Conservation (phyloP, 2,888 invertebrate genomes). For the Junonia oenone region DNA sequence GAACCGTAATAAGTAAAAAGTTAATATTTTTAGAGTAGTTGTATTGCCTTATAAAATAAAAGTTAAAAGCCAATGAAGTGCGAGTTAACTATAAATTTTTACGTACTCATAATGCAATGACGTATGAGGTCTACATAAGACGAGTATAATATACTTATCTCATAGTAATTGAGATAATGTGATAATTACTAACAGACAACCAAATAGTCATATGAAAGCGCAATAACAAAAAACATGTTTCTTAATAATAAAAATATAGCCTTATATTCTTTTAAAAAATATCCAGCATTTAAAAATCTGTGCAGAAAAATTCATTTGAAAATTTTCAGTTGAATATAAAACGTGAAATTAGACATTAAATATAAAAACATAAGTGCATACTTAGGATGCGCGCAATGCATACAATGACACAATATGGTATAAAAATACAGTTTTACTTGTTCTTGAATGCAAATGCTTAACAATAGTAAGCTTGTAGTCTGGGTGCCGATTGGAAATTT, state of each 20-base stretch:
- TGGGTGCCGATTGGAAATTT: background rate
- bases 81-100: too few species aligned
- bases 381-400: background rate
- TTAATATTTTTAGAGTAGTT: too few species aligned
- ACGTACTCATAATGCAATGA: too few species aligned
- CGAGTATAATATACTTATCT: too few species aligned
- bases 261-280: background rate
- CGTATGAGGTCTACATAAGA: too few species aligned
- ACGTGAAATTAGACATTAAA: background rate
- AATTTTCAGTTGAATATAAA: background rate
- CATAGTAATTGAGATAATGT: too few species aligned
- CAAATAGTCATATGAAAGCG: background rate
- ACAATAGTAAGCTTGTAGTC: slow-evolving; percentile 5
- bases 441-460: slow-evolving; percentile 7
- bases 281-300: background rate
- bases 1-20: too few species aligned
- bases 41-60: too few species aligned
- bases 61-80: too few species aligned
- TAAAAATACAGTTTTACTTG: slow-evolving; percentile 9
- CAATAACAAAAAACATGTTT: background rate
- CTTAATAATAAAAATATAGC: background rate
- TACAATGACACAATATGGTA: background rate
- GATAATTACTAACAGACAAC: too few species aligned
- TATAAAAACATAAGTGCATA: background rate
- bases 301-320: background rate